Base-by-base conservation (phyloP, 2,797 vertebrate genomes). In the Chaenodraco wilsoni region DNA sequence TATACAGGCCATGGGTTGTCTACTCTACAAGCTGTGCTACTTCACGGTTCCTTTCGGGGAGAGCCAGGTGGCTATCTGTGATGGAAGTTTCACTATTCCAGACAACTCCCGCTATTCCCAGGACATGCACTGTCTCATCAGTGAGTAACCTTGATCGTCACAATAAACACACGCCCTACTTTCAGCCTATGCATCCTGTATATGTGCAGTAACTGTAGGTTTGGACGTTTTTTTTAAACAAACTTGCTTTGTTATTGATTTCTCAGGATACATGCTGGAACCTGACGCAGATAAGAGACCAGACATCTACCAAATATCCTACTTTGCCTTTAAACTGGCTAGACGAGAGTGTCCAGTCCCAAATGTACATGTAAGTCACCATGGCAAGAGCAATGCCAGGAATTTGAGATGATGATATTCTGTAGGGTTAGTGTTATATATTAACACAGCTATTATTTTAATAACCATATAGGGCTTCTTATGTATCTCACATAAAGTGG, bases 31-130 rank as follows among this genome's bases (percentile, higher is more conserved):
- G 89, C 93, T 99, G 72, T 99, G 98, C 82, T 99, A 95, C 90
- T 99, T 99, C 90, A 99, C 97, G 2, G 89, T 99, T 88, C 98
- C 98, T 0, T 99, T 99, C 23, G 98, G 98, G 46, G 98, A 99
- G 93, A 99, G 98, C 87, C 97, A 98, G 92, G 98, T 99, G 81
- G 97, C 98, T 21, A 99, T 99, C 88, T 99, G 98, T 81, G 98
- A 99, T 12, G 98, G 98, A 82, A 99, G 93, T 90, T 99, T 99
- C 92, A 99, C 98, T 75, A 98, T 99, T 82, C 98, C 98, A 1
- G 98, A 99, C 90, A 97, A 96, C 60, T 98, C 98, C 0, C 94
- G 97, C 72, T 98, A 98, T 91, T 97, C 98, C 13, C 96, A 97
- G 54, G 98, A 99, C 81, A 96, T 99, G 96, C 98, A 99, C 94